A percentile compares a stretch with the other conserved stretches of the same genome.
These are phyloP conservation scores for Hirundo rustica DNA, from an alignment of 2,797 vertebrate genomes.

Conservation along the genomic window DNA sequence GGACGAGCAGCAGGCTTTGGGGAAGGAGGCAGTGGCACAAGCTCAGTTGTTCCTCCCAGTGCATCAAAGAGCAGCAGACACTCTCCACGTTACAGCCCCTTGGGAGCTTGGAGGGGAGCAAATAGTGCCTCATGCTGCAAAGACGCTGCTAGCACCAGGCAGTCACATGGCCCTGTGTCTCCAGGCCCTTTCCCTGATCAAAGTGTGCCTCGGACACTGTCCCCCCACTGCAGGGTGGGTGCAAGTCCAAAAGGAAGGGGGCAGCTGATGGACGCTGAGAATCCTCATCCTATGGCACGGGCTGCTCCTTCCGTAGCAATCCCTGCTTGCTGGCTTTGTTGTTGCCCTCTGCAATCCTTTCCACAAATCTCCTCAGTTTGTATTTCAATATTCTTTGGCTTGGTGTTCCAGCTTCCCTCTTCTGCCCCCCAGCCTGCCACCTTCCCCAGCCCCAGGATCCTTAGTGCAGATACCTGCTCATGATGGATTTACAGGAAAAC, in stretches of 20 bases:
- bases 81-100: background rate
- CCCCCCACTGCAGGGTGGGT: accelerated
- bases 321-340: background rate
- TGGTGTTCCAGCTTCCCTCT: background rate
- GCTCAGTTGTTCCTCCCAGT: background rate
- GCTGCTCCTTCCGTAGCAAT: background rate
- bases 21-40: background rate
- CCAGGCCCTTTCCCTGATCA: background rate
- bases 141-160: background rate
- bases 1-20: background rate
- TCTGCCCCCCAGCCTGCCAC: background rate
- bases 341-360: background rate
- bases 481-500: background rate
- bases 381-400: background rate
- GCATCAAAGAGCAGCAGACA: background rate
- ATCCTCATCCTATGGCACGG: background rate
- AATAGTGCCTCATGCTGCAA: background rate
- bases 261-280: background rate
- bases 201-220: background rate
- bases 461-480: background rate
- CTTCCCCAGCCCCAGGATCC: background rate
- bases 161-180: accelerated
- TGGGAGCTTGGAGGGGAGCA: background rate
- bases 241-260: background rate
- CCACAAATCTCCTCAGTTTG: background rate